Evolutionary conservation across 1,140 invertebrate genomes (phyloP).

Genomic region (Drosophila aff.): DNA sequence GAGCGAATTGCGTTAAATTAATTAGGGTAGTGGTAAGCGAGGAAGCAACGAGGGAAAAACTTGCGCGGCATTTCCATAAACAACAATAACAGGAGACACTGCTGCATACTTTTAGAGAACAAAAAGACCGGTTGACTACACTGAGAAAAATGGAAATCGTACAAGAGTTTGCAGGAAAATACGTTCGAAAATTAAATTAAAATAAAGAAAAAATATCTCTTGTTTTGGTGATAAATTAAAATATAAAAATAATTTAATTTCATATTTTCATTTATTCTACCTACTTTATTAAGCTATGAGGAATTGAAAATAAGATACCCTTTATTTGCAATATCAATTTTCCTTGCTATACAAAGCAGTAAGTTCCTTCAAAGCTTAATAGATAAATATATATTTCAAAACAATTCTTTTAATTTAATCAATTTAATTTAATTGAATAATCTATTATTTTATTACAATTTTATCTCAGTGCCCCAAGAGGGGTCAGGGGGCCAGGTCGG

Average conservation of each 20-base stretch:
- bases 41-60: constrained; percentile 38
- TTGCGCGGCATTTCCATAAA: constrained; percentile 61
- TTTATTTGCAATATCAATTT: too few relatives aligned
- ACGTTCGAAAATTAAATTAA: not conserved
- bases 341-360: too few relatives aligned
- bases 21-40: constrained; percentile 55
- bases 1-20: constrained; percentile 66
- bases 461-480: constrained; percentile 1
- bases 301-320: too few relatives aligned
- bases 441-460: not conserved
- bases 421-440: not conserved
- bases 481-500: constrained; percentile 18
- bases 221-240: too few relatives aligned
- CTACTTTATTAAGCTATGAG: too few relatives aligned
- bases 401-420: not conserved
- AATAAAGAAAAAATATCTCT: too few relatives aligned
- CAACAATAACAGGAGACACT: constrained; percentile 43
- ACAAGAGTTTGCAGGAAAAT: not conserved
- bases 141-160: not conserved
- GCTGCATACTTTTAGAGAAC: constrained; percentile 50
- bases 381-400: too few relatives aligned
- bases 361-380: too few relatives aligned
- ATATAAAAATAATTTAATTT: too few relatives aligned
- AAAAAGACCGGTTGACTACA: constrained; percentile 5
- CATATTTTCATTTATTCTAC: too few relatives aligned